Conservation (phyloP, 2,888 invertebrate species). For the Allolobophora icterica region DNA sequence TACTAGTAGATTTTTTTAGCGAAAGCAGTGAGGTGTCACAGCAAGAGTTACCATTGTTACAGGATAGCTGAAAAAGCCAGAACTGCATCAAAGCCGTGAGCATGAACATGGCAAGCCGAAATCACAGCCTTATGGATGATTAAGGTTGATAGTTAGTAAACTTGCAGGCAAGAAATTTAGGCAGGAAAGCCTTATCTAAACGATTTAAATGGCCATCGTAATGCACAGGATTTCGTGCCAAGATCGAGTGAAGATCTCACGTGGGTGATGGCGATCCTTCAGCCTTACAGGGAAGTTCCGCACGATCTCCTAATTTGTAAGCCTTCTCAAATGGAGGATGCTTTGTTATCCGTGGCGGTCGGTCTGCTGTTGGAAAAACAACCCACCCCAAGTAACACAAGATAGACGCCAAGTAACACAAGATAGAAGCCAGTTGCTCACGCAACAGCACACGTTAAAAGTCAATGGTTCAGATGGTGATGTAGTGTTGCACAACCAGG, state of each 20-base stretch:
- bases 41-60: background rate
- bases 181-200: constrained; percentile 17
- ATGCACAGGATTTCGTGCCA: background rate
- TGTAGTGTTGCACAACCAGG: background rate
- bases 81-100: background rate
- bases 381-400: constrained; percentile 18
- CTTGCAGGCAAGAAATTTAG: background rate
- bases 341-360: constrained; percentile 13
- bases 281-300: background rate
- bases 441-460: background rate
- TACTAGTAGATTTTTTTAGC: background rate
- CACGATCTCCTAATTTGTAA: constrained; percentile 12
- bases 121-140: background rate
- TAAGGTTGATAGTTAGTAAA: background rate
- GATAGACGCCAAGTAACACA: no score
- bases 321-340: background rate
- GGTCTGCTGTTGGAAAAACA: constrained; percentile 18
- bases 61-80: background rate
- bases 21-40: constrained; percentile 1
- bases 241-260: constrained; percentile 18
- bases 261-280: background rate
- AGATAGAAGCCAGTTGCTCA: background rate
- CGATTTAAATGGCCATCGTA: background rate
- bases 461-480: background rate
- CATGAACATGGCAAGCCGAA: background rate